phyloP scores from a whole-genome alignment of 2,113 vertebrate species.

The Cyanistes caeruleus region DNA sequence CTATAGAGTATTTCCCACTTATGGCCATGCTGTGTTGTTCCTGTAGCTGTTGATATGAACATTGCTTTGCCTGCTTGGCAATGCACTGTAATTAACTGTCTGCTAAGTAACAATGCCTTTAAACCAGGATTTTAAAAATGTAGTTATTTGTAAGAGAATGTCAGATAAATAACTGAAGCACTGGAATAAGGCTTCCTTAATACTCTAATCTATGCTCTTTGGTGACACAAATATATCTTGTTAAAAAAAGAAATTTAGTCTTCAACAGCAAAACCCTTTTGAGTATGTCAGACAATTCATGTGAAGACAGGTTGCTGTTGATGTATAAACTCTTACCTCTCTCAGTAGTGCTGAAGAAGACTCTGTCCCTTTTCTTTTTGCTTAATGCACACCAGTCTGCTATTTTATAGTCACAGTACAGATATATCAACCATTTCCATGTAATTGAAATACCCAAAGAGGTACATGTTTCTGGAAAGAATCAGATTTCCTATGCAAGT shows the following conservation, averaged over 20 bases:
- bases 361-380: neutral
- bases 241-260: neutral
- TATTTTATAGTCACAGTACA: neutral
- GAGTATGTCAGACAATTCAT: neutral
- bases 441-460: neutral
- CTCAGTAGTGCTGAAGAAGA: neutral
- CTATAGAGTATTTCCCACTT: conserved; percentile 4
- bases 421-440: neutral
- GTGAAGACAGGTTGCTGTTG: neutral
- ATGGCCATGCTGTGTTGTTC: neutral
- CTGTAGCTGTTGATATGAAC: neutral
- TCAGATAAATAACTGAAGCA: neutral
- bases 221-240: neutral
- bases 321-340: neutral
- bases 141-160: neutral
- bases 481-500: neutral
- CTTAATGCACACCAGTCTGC: neutral
- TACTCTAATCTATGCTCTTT: neutral
- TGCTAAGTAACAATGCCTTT: neutral
- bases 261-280: neutral
- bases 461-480: neutral
- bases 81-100: neutral
- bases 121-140: neutral
- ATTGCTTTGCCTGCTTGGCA: neutral
- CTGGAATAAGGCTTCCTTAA: neutral